Conservation (phyloP, 2,888 invertebrate genomes). For the Prenolepis imparis region DNA sequence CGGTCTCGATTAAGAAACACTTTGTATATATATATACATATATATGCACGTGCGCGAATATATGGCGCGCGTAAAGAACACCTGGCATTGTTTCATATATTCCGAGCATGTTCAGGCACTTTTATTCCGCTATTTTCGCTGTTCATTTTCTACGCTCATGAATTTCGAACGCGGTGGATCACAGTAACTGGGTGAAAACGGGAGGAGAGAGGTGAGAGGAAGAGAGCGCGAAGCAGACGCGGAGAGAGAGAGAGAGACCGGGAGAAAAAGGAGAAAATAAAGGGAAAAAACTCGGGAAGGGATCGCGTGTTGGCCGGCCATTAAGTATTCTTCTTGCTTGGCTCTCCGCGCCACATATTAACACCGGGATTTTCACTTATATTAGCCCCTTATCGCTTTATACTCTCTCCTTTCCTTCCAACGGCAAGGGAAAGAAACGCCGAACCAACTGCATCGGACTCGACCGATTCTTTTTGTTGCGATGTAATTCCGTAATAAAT, state of each 20-base stretch:
- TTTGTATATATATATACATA: neutral
- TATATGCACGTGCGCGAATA: neutral
- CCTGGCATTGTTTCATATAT: constrained; percentile 29
- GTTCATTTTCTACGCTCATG: constrained; percentile 34
- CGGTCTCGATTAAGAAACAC: neutral
- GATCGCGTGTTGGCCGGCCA: constrained; percentile 71
- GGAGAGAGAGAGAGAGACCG: constrained; percentile 56
- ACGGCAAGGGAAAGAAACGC: neutral
- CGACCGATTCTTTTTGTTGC: constrained; percentile 21
- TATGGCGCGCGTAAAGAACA: neutral
- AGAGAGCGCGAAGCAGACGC: constrained; percentile 19
- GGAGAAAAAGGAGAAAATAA: constrained; percentile 47
- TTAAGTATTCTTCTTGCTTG: constrained; percentile 64
- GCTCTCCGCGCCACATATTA: constrained; percentile 66
- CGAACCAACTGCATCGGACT: neutral
- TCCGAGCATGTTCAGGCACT: constrained; percentile 15
- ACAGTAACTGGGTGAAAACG: constrained; percentile 62
- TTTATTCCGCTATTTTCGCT: constrained; percentile 47
- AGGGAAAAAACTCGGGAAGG: constrained; percentile 50
- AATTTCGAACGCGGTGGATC: constrained; percentile 52
- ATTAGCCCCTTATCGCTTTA: constrained; percentile 55
- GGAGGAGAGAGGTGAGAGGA: constrained; percentile 10
- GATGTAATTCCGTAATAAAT: constrained; percentile 42
- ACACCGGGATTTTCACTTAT: constrained; percentile 69
- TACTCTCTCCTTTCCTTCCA: constrained; percentile 28